Percentiles rank a stretch among this genome's conserved stretches.
Conservation (phyloP, 1,140 invertebrate species). For the Scaptodrosophila lebanonensis region DNA sequence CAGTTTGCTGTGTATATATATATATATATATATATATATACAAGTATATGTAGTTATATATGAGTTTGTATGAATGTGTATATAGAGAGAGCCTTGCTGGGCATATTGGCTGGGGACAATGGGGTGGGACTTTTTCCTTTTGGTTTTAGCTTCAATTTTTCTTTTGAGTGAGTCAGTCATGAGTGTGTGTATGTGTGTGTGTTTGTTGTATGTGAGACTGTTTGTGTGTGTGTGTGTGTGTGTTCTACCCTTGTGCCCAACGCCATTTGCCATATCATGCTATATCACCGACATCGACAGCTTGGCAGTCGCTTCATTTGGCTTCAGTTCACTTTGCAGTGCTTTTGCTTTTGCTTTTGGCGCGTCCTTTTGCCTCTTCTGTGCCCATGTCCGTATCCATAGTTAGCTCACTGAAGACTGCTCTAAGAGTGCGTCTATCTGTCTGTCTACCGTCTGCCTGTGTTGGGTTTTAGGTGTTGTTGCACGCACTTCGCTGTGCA, state of each 20-base stretch:
- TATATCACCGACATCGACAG: conserved; percentile 4
- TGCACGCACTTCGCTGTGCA: conserved; percentile 28
- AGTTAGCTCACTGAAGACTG: conserved; percentile 9
- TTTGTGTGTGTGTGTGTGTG: conserved; percentile 24
- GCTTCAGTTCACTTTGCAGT: conserved; percentile 38
- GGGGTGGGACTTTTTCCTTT: not conserved
- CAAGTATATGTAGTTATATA: conserved; percentile 14
- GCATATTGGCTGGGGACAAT: too few relatives aligned
- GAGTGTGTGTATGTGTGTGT: too few relatives aligned
- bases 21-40: not conserved
- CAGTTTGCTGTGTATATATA: conserved; percentile 4
- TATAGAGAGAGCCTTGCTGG: too few relatives aligned
- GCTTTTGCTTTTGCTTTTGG: conserved; percentile 5
- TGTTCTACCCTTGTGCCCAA: not conserved
- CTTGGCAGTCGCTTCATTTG: conserved; percentile 40
- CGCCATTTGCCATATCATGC: too few relatives aligned
- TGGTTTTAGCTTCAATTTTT: not conserved
- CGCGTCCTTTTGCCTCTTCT: conserved; percentile 32
- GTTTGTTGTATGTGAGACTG: too few relatives aligned
- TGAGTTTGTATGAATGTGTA: conserved; percentile 15
- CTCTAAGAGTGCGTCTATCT: not conserved
- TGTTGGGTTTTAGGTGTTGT: conserved; percentile 33
- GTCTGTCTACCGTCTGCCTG: not conserved
- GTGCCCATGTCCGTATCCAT: conserved; percentile 1
- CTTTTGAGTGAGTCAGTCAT: too few relatives aligned